phyloP scores from a whole-genome alignment of 2,797 vertebrate genomes.

The Eulemur mongoz region DNA sequence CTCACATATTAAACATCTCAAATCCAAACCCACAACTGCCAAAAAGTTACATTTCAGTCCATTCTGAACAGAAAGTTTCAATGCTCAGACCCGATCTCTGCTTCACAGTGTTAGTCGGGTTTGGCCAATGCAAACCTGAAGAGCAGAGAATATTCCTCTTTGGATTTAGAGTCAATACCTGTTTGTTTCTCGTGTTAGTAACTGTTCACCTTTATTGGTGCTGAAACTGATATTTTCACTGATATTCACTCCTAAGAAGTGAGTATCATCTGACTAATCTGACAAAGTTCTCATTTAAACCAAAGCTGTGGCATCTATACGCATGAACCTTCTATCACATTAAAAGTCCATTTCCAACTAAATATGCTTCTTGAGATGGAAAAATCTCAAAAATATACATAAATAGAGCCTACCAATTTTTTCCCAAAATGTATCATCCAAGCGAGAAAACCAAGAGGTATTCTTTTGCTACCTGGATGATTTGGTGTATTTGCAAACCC shows the following conservation, averaged over 20 bases:
- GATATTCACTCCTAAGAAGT: not conserved
- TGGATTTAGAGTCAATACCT: not conserved
- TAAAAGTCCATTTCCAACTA: not conserved
- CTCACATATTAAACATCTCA: conserved; percentile 60
- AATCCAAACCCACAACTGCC: not conserved
- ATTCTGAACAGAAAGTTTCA: not conserved
- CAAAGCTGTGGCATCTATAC: not conserved
- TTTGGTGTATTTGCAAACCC: not conserved
- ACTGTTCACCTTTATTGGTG: not conserved
- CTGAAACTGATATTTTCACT: conserved; percentile 5
- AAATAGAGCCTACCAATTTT: not conserved
- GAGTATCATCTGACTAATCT: not conserved
- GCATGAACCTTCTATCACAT: not conserved
- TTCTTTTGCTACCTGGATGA: not conserved
- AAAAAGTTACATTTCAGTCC: not conserved
- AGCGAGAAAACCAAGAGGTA: not conserved
- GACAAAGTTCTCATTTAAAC: not conserved
- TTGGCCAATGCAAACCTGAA: not conserved
- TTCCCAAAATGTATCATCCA: not conserved
- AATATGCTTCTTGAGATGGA: not conserved
- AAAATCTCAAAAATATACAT: not conserved
- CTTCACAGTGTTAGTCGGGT: not conserved
- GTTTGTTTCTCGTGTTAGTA: not conserved
- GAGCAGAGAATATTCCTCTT: not conserved
- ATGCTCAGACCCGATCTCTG: not conserved